phyloP scores from a whole-genome alignment of 2,888 invertebrate species.

The Embidobia sp. region DNA sequence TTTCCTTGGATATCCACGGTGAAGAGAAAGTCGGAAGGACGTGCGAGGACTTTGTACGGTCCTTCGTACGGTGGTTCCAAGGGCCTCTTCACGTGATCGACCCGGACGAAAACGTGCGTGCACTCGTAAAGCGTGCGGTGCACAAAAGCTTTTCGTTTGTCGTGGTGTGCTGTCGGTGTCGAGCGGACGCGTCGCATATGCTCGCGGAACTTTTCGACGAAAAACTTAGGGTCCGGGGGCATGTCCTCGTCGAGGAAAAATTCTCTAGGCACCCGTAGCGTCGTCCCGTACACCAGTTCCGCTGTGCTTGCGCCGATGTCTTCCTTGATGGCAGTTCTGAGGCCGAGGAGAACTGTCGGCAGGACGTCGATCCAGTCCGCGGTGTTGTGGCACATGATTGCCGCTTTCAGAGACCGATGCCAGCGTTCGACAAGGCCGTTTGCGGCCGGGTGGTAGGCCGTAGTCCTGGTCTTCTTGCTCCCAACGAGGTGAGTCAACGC shows the following conservation, averaged over 20 bases:
- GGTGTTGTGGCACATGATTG: slow-evolving; percentile 60
- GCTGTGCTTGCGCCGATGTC: slow-evolving; percentile 21
- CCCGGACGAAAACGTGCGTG: background rate
- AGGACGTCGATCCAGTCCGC: slow-evolving; percentile 59
- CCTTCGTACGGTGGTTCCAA: background rate
- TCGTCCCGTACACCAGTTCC: background rate
- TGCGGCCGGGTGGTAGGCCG: slow-evolving; percentile 56
- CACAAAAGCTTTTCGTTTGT: background rate
- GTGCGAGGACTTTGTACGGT: too few species aligned
- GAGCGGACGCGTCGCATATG: background rate
- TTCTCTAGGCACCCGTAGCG: background rate
- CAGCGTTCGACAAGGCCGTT: slow-evolving; percentile 69
- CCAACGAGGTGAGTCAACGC: slow-evolving; percentile 58
- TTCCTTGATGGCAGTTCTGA: slow-evolving; percentile 42
- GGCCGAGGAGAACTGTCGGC: slow-evolving; percentile 64
- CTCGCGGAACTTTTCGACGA: background rate
- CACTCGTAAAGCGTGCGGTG: background rate
- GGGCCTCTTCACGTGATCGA: background rate
- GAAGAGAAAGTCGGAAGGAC: too few species aligned
- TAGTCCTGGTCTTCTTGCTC: slow-evolving; percentile 40
- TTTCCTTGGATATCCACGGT: too few species aligned
- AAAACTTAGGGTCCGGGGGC: background rate
- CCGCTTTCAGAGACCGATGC: slow-evolving; percentile 70
- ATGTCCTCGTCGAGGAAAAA: background rate
- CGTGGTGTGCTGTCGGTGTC: background rate